Percentiles rank a stretch among this genome's conserved stretches.
phyloP scores from a whole-genome alignment of 2,113 vertebrate genomes.

The Nyctibius bracteatus region DNA sequence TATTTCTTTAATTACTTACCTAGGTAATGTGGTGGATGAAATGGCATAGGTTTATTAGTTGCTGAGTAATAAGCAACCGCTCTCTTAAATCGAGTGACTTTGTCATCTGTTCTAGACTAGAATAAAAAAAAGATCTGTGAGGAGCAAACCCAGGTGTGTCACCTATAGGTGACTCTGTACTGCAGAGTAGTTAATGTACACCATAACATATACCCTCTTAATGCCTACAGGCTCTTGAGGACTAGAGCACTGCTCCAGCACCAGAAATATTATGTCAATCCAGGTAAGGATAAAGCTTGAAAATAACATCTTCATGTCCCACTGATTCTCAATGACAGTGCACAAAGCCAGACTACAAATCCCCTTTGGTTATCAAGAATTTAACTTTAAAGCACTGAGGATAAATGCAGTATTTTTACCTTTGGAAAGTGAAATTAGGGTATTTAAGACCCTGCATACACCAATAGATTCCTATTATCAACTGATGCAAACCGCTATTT shows the following conservation, averaged over 20 bases:
- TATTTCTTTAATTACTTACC: conserved; percentile 69
- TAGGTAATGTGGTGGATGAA: conserved; percentile 81
- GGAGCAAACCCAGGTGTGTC: background rate
- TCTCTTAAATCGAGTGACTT: conserved; percentile 92
- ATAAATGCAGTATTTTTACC: background rate
- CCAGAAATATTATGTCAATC: background rate
- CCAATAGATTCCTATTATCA: background rate
- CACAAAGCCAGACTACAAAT: background rate
- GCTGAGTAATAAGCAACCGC: conserved; percentile 92
- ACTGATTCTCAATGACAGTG: background rate
- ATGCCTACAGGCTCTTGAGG: background rate
- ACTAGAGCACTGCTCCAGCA: background rate
- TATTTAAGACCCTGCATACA: background rate
- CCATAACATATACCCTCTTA: background rate
- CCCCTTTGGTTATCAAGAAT: background rate
- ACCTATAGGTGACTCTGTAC: background rate
- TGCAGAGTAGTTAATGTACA: background rate
- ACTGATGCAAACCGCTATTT: background rate
- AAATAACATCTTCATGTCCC: background rate
- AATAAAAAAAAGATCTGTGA: conserved; percentile 46
- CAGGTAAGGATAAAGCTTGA: background rate
- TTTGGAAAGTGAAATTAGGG: background rate
- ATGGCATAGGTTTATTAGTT: conserved; percentile 84
- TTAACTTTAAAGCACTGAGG: background rate
- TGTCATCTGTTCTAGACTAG: conserved; percentile 94